These are phyloP conservation scores for Neodontobutis hainanensis DNA, from an alignment of 2,113 vertebrate species.

Conservation along the genomic window DNA sequence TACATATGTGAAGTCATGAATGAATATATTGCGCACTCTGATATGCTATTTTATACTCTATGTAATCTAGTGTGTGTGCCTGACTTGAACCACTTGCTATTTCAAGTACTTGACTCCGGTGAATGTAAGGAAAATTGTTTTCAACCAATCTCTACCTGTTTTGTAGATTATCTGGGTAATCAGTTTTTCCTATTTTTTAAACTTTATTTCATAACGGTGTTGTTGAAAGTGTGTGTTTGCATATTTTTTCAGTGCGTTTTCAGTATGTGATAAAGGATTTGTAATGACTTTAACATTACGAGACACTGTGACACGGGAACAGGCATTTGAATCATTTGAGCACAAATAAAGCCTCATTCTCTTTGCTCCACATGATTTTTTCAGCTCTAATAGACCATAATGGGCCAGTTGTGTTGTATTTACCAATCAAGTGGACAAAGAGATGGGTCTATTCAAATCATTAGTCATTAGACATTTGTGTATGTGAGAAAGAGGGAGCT, in stretches of 20 bases:
- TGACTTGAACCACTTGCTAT: not conserved
- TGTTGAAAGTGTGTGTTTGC: not conserved
- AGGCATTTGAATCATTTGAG: constrained; percentile 80
- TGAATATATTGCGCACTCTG: constrained; percentile 50
- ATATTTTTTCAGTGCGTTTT: constrained; percentile 8
- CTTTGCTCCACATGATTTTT: constrained; percentile 82
- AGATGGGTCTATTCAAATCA: constrained; percentile 84
- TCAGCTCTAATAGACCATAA: constrained; percentile 80
- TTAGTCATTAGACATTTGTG: constrained; percentile 76
- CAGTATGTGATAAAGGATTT: constrained; percentile 4
- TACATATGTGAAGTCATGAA: constrained; percentile 50
- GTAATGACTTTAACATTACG: constrained; percentile 7
- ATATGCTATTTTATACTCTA: constrained; percentile 40
- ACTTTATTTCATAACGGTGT: too few relatives aligned
- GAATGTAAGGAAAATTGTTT: too few relatives aligned
- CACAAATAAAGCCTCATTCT: constrained; percentile 68
- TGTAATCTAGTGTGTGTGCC: constrained; percentile 1
- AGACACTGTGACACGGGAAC: constrained; percentile 31
- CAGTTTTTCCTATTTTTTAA: not conserved
- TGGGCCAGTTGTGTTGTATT: constrained; percentile 83
- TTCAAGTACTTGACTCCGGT: not conserved
- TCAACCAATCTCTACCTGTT: too few relatives aligned
- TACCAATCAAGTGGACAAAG: constrained; percentile 86
- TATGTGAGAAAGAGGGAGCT: constrained; percentile 55
- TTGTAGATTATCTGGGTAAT: not conserved